Conservation (phyloP, 2,797 vertebrate species). For the Lepilemur septentrionalis region DNA sequence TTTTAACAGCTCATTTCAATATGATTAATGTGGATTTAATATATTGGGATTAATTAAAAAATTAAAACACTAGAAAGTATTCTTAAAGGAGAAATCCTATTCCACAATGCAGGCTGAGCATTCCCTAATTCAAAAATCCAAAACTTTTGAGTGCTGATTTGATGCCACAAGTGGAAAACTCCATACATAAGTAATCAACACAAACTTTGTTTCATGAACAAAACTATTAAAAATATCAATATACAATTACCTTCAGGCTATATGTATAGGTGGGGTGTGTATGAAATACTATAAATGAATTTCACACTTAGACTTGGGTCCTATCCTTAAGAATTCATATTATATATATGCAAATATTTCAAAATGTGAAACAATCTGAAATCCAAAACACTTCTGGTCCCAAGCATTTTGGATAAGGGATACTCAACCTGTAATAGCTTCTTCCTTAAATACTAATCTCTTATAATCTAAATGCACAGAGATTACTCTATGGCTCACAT, state of each 20-base stretch:
- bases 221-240: background rate
- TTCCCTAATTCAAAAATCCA: background rate
- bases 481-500: background rate
- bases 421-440: background rate
- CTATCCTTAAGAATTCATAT: background rate
- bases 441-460: background rate
- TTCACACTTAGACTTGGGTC: background rate
- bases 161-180: background rate
- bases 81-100: conserved; percentile 32
- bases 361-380: background rate
- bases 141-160: background rate
- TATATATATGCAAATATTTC: background rate
- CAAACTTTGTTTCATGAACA: background rate
- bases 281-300: background rate
- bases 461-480: background rate
- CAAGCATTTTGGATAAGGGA: background rate
- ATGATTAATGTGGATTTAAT: background rate
- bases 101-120: background rate
- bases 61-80: background rate
- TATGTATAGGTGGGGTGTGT: background rate
- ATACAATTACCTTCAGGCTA: background rate
- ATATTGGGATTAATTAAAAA: background rate
- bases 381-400: background rate
- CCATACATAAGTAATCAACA: background rate
- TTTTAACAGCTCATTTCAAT: conserved; percentile 22